Percentiles rank a stretch among this genome's conserved stretches.
These are phyloP conservation scores for Gari tellinella DNA, from an alignment of 2,888 invertebrate species.

Conservation along the genomic window DNA sequence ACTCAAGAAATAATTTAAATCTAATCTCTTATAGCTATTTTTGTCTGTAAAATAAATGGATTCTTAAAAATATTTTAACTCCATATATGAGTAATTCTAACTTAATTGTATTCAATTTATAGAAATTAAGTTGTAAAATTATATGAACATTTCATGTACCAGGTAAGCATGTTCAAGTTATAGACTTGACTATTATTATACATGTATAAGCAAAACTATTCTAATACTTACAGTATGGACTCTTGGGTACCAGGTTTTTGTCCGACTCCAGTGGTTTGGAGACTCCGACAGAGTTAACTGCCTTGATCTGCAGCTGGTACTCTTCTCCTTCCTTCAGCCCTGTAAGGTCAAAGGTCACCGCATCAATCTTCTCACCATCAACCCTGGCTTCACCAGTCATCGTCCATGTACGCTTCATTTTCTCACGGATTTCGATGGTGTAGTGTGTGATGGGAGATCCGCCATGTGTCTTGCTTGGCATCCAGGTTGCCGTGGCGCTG, in stretches of 20 bases:
- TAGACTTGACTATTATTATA: too few species aligned
- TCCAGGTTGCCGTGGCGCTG: constrained; percentile 71
- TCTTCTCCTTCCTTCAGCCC: constrained; percentile 91
- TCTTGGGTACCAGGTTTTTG: constrained; percentile 74
- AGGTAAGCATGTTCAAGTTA: too few species aligned
- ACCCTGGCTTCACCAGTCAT: constrained; percentile 66
- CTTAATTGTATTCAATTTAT: too few species aligned
- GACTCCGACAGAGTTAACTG: constrained; percentile 93
- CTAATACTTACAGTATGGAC: constrained; percentile 75
- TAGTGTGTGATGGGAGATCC: constrained; percentile 92
- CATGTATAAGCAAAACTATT: too few species aligned
- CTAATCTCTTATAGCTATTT: too few species aligned
- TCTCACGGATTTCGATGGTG: constrained; percentile 91
- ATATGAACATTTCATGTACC: too few species aligned
- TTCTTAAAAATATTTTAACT: too few species aligned
- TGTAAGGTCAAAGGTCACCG: constrained; percentile 66
- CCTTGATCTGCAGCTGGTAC: constrained; percentile 94
- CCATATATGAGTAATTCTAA: too few species aligned
- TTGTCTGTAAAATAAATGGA: too few species aligned
- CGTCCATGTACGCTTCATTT: constrained; percentile 73
- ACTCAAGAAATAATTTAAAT: too few species aligned
- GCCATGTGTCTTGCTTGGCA: constrained; percentile 87
- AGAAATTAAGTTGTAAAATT: too few species aligned
- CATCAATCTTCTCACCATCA: constrained; percentile 34
- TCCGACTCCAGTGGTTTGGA: constrained; percentile 88